phyloP scores from a whole-genome alignment of 1,140 invertebrate genomes.

The Cydia amplana region DNA sequence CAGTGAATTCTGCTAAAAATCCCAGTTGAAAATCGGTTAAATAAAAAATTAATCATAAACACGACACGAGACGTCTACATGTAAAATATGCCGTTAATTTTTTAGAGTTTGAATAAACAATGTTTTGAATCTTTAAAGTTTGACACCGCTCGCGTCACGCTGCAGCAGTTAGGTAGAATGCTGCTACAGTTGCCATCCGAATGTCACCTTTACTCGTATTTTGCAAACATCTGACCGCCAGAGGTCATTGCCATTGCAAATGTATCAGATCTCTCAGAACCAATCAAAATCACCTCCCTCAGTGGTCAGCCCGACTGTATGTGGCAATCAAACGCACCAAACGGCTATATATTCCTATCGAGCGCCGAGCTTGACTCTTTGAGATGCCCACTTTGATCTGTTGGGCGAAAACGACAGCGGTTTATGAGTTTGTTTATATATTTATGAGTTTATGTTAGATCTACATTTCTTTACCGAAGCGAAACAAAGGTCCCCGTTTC shows the following conservation, averaged over 20 bases:
- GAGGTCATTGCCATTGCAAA: background rate
- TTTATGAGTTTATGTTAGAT: constrained; percentile 15
- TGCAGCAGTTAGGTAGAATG: no score
- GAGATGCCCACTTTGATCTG: constrained; percentile 11
- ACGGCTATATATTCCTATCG: background rate
- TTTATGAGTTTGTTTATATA: constrained; percentile 22
- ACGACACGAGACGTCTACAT: no score
- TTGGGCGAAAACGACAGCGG: constrained; percentile 1
- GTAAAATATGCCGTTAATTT: no score
- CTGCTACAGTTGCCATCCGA: no score
- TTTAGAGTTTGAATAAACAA: no score
- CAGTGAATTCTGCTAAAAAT: no score
- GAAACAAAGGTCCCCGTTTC: no score
- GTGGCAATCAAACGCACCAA: constrained; percentile 1
- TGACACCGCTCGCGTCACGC: no score
- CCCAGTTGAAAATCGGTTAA: no score
- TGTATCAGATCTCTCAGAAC: background rate
- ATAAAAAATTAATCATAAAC: no score
- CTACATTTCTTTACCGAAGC: background rate
- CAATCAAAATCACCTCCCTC: constrained; percentile 6
- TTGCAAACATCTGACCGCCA: background rate
- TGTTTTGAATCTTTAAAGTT: no score
- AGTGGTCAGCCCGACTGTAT: background rate
- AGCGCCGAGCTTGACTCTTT: background rate
- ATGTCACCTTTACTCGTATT: background rate